phyloP scores from a whole-genome alignment of 2,888 invertebrate species.

The Lithophane semibrunnea region DNA sequence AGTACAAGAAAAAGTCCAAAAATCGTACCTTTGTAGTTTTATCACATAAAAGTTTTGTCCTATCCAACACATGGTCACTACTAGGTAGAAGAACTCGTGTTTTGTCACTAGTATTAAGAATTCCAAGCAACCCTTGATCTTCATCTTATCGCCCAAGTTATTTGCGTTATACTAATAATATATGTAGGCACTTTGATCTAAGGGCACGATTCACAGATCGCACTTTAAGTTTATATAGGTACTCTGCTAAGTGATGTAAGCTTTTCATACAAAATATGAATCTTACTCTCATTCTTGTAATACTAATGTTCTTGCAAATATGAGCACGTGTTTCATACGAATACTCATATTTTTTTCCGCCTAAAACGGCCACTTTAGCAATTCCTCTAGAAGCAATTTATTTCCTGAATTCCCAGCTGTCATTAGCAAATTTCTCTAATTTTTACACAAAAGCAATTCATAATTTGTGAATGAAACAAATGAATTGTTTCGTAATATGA shows the following conservation, averaged over 20 bases:
- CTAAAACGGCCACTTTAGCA: no score
- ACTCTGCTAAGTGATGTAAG: neutral
- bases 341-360: no score
- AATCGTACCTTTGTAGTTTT: no score
- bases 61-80: conserved; percentile 19
- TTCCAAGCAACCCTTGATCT: conserved; percentile 42
- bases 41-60: conserved; percentile 5
- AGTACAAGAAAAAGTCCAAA: no score
- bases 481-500: no score
- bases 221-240: neutral
- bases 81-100: neutral
- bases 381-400: no score
- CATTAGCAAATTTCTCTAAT: no score
- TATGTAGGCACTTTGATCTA: conserved; percentile 3
- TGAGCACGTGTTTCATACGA: no score
- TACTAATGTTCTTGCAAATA: no score
- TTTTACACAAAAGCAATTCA: no score
- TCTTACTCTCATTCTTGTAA: neutral
- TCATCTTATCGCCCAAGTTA: conserved; percentile 32
- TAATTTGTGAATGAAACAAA: no score
- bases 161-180: neutral
- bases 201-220: neutral
- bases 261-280: neutral
- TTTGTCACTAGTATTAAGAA: conserved; percentile 4
- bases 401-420: no score